A percentile compares a stretch with the other conserved stretches of the same genome.
phyloP scores from a whole-genome alignment of 1,140 invertebrate genomes.

The Cyclargus thomasi region DNA sequence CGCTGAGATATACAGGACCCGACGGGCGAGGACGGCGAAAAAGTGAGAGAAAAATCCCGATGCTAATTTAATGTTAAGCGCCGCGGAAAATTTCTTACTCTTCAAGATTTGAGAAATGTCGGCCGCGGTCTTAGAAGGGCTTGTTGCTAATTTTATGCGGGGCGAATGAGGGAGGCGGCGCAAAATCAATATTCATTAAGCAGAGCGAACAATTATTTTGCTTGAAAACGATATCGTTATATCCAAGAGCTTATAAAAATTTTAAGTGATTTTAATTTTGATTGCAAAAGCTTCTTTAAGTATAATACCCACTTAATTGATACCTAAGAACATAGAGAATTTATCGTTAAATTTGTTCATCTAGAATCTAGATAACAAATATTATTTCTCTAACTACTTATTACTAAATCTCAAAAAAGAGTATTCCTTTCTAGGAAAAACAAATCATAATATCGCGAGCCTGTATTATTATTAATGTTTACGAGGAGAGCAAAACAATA shows the following conservation, averaged over 20 bases:
- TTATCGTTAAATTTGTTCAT: too few species aligned
- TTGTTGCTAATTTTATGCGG: constrained; percentile 59
- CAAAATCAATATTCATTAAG: constrained; percentile 63
- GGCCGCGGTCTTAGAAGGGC: constrained; percentile 38
- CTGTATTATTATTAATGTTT: too few species aligned
- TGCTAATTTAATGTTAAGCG: constrained; percentile 61
- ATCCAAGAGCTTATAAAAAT: constrained; percentile 36
- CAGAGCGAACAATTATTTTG: constrained; percentile 55
- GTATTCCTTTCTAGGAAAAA: too few species aligned
- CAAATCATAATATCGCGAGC: too few species aligned
- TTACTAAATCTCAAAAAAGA: too few species aligned
- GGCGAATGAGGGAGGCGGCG: constrained; percentile 44
- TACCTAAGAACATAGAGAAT: too few species aligned
- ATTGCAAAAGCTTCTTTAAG: not conserved
- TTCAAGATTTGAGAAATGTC: constrained; percentile 37
- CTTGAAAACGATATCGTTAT: constrained; percentile 49
- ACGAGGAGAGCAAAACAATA: not conserved
- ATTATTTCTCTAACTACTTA: too few species aligned
- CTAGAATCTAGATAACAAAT: too few species aligned
- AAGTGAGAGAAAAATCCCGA: constrained; percentile 63
- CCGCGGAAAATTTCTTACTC: constrained; percentile 64
- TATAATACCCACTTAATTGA: too few species aligned
- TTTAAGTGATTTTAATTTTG: constrained; percentile 21
- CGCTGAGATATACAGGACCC: constrained; percentile 69
- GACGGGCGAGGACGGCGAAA: constrained; percentile 48